These are phyloP conservation scores for Heteromyza rotundicornis DNA, from an alignment of 2,888 invertebrate species.

Conservation along the genomic window DNA sequence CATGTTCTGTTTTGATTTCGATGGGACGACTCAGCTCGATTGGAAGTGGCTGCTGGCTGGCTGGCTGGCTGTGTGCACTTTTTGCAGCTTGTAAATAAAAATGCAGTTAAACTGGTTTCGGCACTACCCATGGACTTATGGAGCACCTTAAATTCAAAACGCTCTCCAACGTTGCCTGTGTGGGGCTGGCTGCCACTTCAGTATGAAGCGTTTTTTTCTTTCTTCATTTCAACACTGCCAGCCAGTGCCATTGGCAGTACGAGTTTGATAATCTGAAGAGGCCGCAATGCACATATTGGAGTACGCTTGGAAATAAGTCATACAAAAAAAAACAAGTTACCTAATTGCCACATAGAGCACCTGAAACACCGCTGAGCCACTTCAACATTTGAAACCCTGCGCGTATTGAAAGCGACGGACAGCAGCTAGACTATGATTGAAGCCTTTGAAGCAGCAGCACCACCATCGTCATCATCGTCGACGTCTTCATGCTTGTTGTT, in stretches of 20 bases:
- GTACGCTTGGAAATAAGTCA: too few species aligned
- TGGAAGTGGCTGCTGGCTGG: too few species aligned
- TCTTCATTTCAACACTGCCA: not conserved
- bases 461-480: not conserved
- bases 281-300: too few species aligned
- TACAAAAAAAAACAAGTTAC: not conserved
- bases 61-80: not conserved
- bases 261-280: not conserved
- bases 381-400: too few species aligned
- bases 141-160: slow-evolving; percentile 1
- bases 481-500: too few species aligned
- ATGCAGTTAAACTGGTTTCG: slow-evolving; percentile 9
- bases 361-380: too few species aligned
- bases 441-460: not conserved
- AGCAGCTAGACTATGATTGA: too few species aligned
- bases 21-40: too few species aligned
- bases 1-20: slow-evolving; percentile 2
- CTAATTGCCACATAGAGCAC: not conserved
- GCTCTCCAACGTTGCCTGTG: not conserved
- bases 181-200: not conserved
- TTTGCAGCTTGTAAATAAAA: slow-evolving; percentile 4
- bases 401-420: too few species aligned
- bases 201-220: not conserved
- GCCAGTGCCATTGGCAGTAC: not conserved
- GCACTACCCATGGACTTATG: not conserved